Evolutionary conservation across 2,113 vertebrate species (phyloP), one percentile per base, ranked within the genome.

Genomic region (Riparia riparia): DNA sequence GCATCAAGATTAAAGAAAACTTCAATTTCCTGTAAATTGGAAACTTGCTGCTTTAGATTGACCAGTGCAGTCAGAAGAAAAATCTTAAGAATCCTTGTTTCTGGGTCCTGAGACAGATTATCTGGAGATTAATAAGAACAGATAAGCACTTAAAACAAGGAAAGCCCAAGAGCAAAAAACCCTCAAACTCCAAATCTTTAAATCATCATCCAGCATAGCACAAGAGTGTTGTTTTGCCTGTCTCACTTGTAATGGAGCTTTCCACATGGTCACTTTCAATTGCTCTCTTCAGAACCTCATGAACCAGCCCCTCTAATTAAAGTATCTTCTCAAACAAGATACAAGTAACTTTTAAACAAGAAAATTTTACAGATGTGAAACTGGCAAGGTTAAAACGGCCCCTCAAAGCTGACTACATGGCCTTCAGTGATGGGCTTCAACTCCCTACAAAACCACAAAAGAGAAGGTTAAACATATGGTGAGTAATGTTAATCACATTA

Each of bases 381-480:
- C 17, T 14, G 56, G 53, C 11, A 49, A 20, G 8, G 63, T 50
- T 66, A 78, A 60, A 64, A 32, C 0, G 1, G 42, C 9, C 24
- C 24, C 53, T 44, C 32, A 50, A 39, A 89, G 31, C 22, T 29
- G 31, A 61, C 41, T n/a, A 20, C 34, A 9, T 0, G 13, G 70
- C 39, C 70, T 64, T 60, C 21, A 51, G 41, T 28, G 51, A 47
- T 0, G 2, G 0, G 0, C 61, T 74, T 47, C 25, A 71, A 34
- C 34, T 82, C 49, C 20, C 60, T 64, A 47, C 10, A 60, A 81
- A 65, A 49, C n/a, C 66, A 73, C 47, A 49, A 21, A 47, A 86
- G 15, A 37, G 73, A 51, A 89, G 22, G 24, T 56, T 58, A 73
- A 37, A 34, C 11, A 9, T 3, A 39, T 0, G 0, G 1, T 17